Evolutionary conservation across 2,797 vertebrate species (phyloP).

Genomic region (Cichlasoma orientale): DNA sequence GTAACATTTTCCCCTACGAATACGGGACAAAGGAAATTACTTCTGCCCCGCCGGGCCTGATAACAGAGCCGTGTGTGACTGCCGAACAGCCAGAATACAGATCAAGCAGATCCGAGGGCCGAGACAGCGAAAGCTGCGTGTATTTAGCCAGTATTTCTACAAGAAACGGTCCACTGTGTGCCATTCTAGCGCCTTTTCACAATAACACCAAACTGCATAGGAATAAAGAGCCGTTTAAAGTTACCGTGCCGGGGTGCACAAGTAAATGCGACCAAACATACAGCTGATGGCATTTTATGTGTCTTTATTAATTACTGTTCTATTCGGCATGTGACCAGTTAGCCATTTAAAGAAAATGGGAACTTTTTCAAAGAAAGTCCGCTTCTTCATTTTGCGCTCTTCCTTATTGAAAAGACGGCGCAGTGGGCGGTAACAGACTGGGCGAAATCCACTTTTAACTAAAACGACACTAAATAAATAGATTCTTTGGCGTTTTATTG

Average conservation of each 20-base stretch:
- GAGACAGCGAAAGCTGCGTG: neutral
- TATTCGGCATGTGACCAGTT: neutral
- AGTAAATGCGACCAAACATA: neutral
- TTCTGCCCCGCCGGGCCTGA: slow-evolving; percentile 63
- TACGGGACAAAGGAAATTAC: slow-evolving; percentile 77
- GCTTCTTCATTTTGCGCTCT: neutral
- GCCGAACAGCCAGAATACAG: slow-evolving; percentile 18
- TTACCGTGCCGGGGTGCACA: neutral
- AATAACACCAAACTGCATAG: neutral
- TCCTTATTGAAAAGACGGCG: neutral
- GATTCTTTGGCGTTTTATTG: accelerated
- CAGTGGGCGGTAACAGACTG: slow-evolving; percentile 36
- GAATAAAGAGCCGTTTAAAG: neutral
- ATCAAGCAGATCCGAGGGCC: neutral
- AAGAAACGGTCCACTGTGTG: neutral
- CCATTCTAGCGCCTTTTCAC: neutral
- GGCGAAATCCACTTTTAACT: neutral
- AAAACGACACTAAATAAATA: neutral
- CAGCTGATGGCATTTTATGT: accelerated
- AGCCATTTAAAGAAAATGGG: neutral
- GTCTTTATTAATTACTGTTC: accelerated
- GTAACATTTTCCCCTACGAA: slow-evolving; percentile 50
- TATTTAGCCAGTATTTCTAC: neutral
- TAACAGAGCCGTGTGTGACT: slow-evolving; percentile 12
- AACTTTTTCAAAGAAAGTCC: neutral